phyloP scores from a whole-genome alignment of 2,797 vertebrate species.

The Gobionotothen gibberifrons region DNA sequence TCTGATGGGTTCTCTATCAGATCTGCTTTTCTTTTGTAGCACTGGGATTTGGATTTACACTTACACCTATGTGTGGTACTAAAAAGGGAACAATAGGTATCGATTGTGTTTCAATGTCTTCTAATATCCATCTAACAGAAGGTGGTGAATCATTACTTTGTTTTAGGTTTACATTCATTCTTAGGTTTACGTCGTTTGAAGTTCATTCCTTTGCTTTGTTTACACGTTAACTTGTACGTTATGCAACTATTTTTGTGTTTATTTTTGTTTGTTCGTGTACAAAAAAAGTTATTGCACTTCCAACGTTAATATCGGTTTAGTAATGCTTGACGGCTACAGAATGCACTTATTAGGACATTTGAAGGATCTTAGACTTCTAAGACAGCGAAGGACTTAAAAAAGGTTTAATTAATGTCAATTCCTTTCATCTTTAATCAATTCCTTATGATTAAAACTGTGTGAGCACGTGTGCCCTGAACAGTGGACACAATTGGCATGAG shows the following conservation, averaged over 20 bases:
- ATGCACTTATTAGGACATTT: conserved; percentile 49
- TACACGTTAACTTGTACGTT: conserved; percentile 23
- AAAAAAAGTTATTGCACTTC: conserved; percentile 53
- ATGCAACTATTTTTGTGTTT: conserved; percentile 29
- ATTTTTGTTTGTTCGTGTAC: conserved; percentile 44
- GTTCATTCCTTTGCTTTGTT: conserved; percentile 34
- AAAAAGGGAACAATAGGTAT: conserved; percentile 55
- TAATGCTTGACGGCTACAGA: conserved; percentile 24
- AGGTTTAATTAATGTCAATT: neutral
- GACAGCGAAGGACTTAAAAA: conserved; percentile 10
- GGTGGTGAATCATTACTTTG: conserved; percentile 26
- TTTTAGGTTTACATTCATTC: conserved; percentile 54
- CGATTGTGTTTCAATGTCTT: conserved; percentile 31
- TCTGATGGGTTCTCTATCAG: conserved; percentile 11
- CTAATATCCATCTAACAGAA: conserved; percentile 33
- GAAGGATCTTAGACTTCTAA: conserved; percentile 26
- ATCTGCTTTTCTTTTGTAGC: conserved; percentile 25
- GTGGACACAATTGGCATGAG: conserved; percentile 1
- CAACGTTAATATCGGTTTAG: conserved; percentile 35
- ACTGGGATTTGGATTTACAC: conserved; percentile 29
- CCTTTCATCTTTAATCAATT: conserved; percentile 22
- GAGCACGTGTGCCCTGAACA: conserved; percentile 21
- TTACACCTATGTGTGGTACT: conserved; percentile 21
- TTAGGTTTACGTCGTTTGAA: conserved; percentile 50
- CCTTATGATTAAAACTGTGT: conserved; percentile 2